Evolutionary conservation across 2,888 invertebrate species (phyloP), one percentile per base, ranked within the genome.

Genomic region (Drosophila lutescens): DNA sequence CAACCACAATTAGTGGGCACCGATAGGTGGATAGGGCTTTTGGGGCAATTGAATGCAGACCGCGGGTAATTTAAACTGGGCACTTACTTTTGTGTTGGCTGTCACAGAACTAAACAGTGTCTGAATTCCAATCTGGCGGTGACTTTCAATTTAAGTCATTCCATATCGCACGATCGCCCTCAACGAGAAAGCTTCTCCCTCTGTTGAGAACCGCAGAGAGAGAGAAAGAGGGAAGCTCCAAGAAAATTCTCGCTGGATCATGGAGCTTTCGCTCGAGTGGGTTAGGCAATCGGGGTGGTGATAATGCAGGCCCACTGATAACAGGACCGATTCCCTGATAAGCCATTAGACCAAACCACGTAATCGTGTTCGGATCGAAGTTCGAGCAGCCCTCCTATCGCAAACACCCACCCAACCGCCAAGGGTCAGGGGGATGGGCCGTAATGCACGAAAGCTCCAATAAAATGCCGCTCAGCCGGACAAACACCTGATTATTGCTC

Each of bases 91-190:
- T 70, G 80, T 79, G 86, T 86, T 77, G 74, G 68, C 80, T 74
- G 61, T 61, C 61, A 68, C 73, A 88, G 79, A 83, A 86, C 81
- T 76, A 78, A 79, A 68, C 79, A 88, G 88, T 77, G 77, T 90
- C 83, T 89, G 89, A 88, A 77, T 81, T 76, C 63, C 80, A 77
- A 74, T 72, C 73, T 56, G 76, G 69, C 69, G 74, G 73, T 68
- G 66, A 53, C 77, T 78, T 77, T 78, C 77, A 90, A 88, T 89
- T 88, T 89, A 89, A 89, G 80, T 83, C 79, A 71, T 83, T 79
- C 68, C 66, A 75, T 56, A 46, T 62, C 59, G 58, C 60, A 60
- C 86, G 84, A 82, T 85, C 80, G 68, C 66, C 32, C 55, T 32
- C 49, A 32, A 36, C 23, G 59, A 34, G 53, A 60, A 83, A 83